Base-by-base conservation (phyloP, 1,140 invertebrate genomes). In the Calephelis virginiensis region DNA sequence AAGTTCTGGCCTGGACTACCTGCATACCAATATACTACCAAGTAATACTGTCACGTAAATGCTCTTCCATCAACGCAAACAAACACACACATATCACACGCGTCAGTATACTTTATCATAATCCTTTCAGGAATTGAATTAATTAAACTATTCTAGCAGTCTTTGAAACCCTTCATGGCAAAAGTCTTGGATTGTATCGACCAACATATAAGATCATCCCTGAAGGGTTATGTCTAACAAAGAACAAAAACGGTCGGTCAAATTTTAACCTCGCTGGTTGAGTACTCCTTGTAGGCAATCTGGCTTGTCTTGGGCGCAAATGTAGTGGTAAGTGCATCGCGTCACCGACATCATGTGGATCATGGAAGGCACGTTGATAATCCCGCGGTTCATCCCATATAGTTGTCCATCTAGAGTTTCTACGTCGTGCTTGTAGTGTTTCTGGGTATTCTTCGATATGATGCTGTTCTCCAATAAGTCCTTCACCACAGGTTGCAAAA, bases 151-250 rank as follows among this genome's bases (percentile, higher is more conserved):
- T 80, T 78, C 78, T 86, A 89, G 80, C 86, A 91, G 89, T 90
- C 86, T 89, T 86, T 80, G 64, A 78, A 67, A 74, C 63, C 38
- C 72, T 85, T 91, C 80, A 95, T 69, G 95, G 95, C 82, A 96
- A 81, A 77, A 96, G 92, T 88, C 95, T 93, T 11, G 96, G 96
- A 86, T 97, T 96, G 86, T 96, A 97, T 78, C 96, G 92, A 56
- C 96, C 96, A 92, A 96, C 96, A 78, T 96, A 95, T 47, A 97
- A 90, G 75, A 97, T 96, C 89, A 97, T 94, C 68, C 96, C 96
- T 8, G 96, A 96, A 4, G 96, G 96, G 86, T 97, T 97, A 81
- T 97, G 96, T 78, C 96, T 92, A 11, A 97, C 95, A 70, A 97
- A 95, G 81, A 96, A 97, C 6, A 97, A 90, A 92, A 97, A 97